These are phyloP conservation scores for Metopolophium dirhodum DNA, from an alignment of 1,140 invertebrate species.

Conservation along the genomic window DNA sequence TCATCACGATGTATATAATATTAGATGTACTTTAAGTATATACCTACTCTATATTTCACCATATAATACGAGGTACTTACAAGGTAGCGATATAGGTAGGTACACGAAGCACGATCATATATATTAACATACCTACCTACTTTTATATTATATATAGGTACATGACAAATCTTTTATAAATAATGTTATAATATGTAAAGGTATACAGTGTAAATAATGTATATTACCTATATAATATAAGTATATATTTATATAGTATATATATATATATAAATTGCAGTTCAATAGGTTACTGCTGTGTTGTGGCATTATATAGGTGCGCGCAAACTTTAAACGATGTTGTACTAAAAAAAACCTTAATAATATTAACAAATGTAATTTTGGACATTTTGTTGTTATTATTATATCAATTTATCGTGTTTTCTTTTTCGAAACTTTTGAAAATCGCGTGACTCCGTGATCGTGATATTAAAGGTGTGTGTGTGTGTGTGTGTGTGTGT, in stretches of 20 bases:
- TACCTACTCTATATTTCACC: too few relatives aligned
- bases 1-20: not conserved
- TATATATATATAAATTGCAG: not conserved
- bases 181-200: not conserved
- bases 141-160: not conserved
- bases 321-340: not conserved
- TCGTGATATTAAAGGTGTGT: not conserved
- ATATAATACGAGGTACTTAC: not conserved
- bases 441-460: slow-evolving; percentile 26
- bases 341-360: not conserved
- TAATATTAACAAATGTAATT: slow-evolving; percentile 15
- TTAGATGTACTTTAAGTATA: too few relatives aligned
- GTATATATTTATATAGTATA: too few relatives aligned
- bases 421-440: not conserved
- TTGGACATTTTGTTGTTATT: slow-evolving; percentile 29
- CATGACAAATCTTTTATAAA: not conserved
- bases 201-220: not conserved
- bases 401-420: not conserved
- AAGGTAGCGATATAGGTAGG: not conserved
- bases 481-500: too few relatives aligned
- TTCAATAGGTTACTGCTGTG: not conserved
- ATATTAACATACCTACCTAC: not conserved
- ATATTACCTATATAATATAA: not conserved
- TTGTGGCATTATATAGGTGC: not conserved
- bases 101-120: not conserved